These are phyloP conservation scores for Halichoeres trimaculatus DNA, from an alignment of 2,113 vertebrate species.

Conservation along the genomic window DNA sequence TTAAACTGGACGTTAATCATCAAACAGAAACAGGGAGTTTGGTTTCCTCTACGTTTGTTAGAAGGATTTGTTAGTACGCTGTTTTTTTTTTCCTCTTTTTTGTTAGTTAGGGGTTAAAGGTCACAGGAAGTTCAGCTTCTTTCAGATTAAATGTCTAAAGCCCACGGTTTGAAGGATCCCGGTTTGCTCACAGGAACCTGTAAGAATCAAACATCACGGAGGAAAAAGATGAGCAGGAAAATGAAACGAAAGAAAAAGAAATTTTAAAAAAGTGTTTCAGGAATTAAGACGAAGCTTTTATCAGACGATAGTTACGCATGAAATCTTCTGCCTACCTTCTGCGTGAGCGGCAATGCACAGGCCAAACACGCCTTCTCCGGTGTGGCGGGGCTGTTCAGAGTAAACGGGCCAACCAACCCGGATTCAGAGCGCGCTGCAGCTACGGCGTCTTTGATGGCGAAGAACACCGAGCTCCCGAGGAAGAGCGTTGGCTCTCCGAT, in stretches of 20 bases:
- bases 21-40: too few relatives aligned
- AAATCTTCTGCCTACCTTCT: too few relatives aligned
- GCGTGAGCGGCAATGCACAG: constrained; percentile 85
- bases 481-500: constrained; percentile 85
- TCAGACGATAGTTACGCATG: too few relatives aligned
- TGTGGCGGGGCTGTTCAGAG: constrained; percentile 84
- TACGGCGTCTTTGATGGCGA: constrained; percentile 86
- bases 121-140: not conserved
- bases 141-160: constrained; percentile 69
- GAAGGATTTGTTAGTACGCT: not conserved
- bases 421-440: constrained; percentile 77
- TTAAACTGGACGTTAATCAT: not conserved
- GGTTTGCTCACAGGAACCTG: constrained; percentile 70
- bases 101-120: not conserved
- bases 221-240: not conserved
- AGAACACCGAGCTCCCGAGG: constrained; percentile 87
- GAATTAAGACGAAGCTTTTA: too few relatives aligned
- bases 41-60: too few relatives aligned
- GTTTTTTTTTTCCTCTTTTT: not conserved
- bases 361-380: constrained; percentile 84
- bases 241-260: too few relatives aligned
- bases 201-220: not conserved
- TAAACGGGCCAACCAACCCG: constrained; percentile 76
- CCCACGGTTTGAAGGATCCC: constrained; percentile 69
- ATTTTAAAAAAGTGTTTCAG: too few relatives aligned